These are phyloP conservation scores for Phoebastria nigripes DNA, from an alignment of 2,797 vertebrate species.

Conservation along the genomic window DNA sequence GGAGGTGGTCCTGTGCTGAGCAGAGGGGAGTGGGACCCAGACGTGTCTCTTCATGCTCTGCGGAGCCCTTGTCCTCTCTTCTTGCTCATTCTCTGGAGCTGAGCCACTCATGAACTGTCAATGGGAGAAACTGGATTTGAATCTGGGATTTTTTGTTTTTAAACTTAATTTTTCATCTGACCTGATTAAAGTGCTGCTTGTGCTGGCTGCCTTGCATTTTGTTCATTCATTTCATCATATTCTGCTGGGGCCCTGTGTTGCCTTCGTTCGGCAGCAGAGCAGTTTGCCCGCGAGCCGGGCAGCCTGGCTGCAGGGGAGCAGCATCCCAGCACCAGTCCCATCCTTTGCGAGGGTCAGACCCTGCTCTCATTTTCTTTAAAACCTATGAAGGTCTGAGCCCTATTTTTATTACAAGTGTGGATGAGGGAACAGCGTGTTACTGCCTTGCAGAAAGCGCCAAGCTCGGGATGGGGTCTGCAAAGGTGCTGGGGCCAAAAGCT, in stretches of 20 bases:
- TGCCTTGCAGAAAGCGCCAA: neutral
- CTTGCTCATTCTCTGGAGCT: neutral
- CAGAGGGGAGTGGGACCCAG: neutral
- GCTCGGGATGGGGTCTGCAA: neutral
- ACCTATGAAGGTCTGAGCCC: neutral
- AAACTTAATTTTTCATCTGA: neutral
- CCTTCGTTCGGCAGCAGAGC: neutral
- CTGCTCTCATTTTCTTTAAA: neutral
- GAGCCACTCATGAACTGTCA: neutral
- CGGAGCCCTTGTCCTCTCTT: neutral
- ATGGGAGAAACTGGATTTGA: neutral
- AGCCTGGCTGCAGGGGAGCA: neutral
- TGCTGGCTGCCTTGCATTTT: neutral
- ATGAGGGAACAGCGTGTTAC: neutral
- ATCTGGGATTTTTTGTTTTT: neutral
- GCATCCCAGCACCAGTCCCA: neutral
- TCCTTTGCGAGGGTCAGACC: neutral
- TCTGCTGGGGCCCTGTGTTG: neutral
- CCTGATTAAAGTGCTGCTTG: fast-evolving
- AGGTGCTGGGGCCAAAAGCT: neutral
- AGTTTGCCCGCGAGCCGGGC: fast-evolving
- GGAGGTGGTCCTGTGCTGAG: neutral
- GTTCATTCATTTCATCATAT: neutral
- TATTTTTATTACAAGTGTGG: neutral
- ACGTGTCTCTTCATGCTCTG: fast-evolving